Evolutionary conservation across 1,140 invertebrate genomes (phyloP), one percentile per base, ranked within the genome.

Genomic region (Drosophila sechellia): DNA sequence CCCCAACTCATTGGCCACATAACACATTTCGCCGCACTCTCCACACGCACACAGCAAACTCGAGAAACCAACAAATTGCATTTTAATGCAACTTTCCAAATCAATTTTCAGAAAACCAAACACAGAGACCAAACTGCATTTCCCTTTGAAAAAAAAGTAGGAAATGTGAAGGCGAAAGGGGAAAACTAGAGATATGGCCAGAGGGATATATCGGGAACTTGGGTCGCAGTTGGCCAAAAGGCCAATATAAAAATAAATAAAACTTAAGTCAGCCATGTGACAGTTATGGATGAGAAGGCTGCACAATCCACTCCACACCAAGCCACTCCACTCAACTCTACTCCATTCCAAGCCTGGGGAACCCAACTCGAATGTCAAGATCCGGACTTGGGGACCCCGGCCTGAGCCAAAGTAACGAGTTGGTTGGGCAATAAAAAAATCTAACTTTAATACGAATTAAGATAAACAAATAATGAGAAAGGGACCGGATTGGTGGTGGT

Each of bases 61-160:
- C 25, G 59, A 63, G 54, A 63, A 77, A 52, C 37, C 79, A 83
- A 77, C 75, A 87, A 84, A 89, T 90, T 89, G 81, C 80, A 85
- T 84, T 90, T 89, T 90, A 85, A 90, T 90, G 80, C 77, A 89
- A 90, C 85, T 90, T 90, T 90, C 84, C 69, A 85, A 90, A 89
- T 90, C 85, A 85, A 80, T 85, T 90, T 79, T 50, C 68, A 79
- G 6, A 31, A 78, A 71, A 50, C 53, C 66, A 69, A 68, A 55
- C 60, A 42, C 60, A 37, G 22, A 22, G 17, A 46, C 11, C 45
- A 20, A 34, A 10, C 22, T 37, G 58, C 42, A 57, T 65, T 78
- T 78, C 76, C 76, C 76, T 63, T 63, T 43, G 46, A 58, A 13
- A 6, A 31, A 31, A 8, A 31, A 31, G 31, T 22, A 4, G 37